These are phyloP conservation scores for Pelochelys cantorii DNA, from an alignment of 2,797 vertebrate species.

Conservation along the genomic window DNA sequence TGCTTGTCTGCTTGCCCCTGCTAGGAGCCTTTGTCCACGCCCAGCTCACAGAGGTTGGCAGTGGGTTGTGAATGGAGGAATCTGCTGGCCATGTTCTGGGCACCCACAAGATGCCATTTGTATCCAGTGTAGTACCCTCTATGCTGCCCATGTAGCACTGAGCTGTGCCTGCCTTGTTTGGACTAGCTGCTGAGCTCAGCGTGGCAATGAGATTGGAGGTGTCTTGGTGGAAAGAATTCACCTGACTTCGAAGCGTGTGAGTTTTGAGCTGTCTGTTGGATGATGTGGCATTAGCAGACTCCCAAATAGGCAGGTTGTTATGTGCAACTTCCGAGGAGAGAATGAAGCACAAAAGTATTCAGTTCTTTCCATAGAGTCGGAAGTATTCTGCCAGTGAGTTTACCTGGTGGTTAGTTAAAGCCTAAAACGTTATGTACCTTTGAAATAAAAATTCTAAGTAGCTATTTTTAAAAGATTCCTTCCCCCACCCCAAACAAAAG, in stretches of 20 bases:
- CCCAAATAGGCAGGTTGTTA: not conserved
- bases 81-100: not conserved
- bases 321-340: not conserved
- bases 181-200: not conserved
- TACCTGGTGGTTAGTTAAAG: not conserved
- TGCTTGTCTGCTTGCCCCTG: accelerated
- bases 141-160: accelerated
- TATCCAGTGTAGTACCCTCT: accelerated
- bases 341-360: not conserved
- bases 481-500: not conserved
- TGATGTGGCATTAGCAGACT: not conserved
- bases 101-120: accelerated
- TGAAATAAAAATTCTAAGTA: not conserved
- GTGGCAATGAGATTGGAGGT: not conserved
- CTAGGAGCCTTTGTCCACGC: not conserved
- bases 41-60: not conserved
- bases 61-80: not conserved
- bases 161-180: not conserved
- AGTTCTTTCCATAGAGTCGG: accelerated
- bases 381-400: not conserved
- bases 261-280: not conserved
- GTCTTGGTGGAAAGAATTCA: constrained; percentile 40
- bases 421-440: not conserved
- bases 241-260: constrained; percentile 32
- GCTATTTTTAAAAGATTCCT: not conserved